A percentile compares a stretch with the other conserved stretches of the same genome.
These are phyloP conservation scores for Nipponia nippon DNA, from an alignment of 2,113 vertebrate genomes.

Conservation along the genomic window DNA sequence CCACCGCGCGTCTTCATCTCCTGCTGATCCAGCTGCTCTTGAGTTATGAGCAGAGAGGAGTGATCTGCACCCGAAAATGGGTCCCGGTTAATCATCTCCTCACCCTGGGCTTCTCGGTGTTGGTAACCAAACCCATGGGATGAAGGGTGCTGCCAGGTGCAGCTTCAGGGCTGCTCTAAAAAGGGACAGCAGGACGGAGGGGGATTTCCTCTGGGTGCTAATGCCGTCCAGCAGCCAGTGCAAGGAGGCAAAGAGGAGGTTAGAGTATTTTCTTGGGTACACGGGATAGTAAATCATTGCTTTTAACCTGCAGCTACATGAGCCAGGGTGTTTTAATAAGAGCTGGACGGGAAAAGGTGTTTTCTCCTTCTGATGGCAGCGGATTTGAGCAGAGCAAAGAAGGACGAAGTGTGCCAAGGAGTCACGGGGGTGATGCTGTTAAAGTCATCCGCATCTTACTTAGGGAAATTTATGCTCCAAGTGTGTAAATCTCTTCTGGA, in stretches of 20 bases:
- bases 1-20: fast-evolving
- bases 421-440: not conserved
- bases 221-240: fast-evolving
- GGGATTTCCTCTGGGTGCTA: not conserved
- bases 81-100: not conserved
- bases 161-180: not conserved
- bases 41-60: not conserved
- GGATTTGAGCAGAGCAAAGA: not conserved
- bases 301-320: not conserved
- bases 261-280: not conserved
- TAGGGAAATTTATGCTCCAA: not conserved
- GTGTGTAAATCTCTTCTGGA: not conserved
- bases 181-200: fast-evolving
- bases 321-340: not conserved
- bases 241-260: not conserved
- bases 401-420: not conserved
- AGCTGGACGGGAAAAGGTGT: not conserved
- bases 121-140: not conserved
- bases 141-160: not conserved
- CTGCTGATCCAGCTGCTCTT: not conserved
- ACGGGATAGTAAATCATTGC: not conserved
- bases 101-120: not conserved
- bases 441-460: not conserved
- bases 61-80: not conserved
- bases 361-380: not conserved